Evolutionary conservation across 2,888 invertebrate genomes (phyloP), one percentile per base, ranked within the genome.

Genomic region (Cabera pusaria): DNA sequence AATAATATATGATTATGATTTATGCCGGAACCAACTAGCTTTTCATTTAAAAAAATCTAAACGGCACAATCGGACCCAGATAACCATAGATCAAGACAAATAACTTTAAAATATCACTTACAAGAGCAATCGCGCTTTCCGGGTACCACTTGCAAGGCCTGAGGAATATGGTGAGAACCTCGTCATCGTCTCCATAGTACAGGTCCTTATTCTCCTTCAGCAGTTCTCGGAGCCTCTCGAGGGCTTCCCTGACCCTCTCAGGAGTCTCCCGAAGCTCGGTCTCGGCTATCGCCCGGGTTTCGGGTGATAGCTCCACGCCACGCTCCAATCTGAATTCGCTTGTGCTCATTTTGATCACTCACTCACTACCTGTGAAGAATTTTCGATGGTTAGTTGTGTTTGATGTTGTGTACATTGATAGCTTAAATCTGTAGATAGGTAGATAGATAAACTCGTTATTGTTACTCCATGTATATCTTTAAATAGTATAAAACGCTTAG

Each of bases 61-160:
- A n/a, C n/a, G n/a, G n/a, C n/a, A n/a, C n/a, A n/a, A n/a, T n/a
- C n/a, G n/a, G n/a, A n/a, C n/a, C n/a, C n/a, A n/a, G n/a, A n/a
- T n/a, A n/a, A n/a, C n/a, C n/a, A n/a, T n/a, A n/a, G n/a, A n/a
- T n/a, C n/a, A n/a, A n/a, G 3, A 18, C 5, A 27, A 9, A 1
- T 16, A 5, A 5, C 7, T 11, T 5, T 14, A 29, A 12, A 10
- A 12, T 2, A 28, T 8, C 11, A 87, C 92, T 92, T 71, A 95
- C 95, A 89, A 96, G 82, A 64, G 93, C 93, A 37, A 93, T 82
- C 0, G 96, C 96, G 77, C 95, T 95, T 59, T 95, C 90, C 0
- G 96, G 93, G 58, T 96, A 96, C 85, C 92, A 96, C 73, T 96
- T 96, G 80, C 94, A 94, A 11, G 95, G 95, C 40, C 96, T 91